Evolutionary conservation across 2,113 vertebrate species (phyloP).

Genomic region (Spermophilus dauricus): DNA sequence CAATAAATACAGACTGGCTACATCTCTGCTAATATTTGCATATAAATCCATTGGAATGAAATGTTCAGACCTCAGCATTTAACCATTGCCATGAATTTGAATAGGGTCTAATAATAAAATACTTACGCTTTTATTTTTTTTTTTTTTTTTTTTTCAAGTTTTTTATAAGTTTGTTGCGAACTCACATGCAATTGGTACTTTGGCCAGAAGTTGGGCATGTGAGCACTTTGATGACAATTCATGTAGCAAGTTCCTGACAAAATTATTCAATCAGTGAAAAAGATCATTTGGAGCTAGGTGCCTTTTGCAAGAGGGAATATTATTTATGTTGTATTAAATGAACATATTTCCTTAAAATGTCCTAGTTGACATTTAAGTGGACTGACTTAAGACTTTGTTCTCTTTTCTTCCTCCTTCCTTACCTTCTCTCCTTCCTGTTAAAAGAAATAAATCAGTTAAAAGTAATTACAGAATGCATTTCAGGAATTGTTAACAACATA

Average conservation of each 20-base stretch:
- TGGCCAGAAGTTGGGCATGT: not conserved
- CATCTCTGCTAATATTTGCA: slow-evolving; percentile 53
- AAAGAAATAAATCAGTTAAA: not conserved
- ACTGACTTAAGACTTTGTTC: not conserved
- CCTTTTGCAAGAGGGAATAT: not conserved
- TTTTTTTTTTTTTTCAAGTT: not conserved
- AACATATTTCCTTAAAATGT: not conserved
- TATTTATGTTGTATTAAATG: not conserved
- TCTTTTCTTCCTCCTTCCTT: accelerated
- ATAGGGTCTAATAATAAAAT: slow-evolving; percentile 40
- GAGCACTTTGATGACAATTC: not conserved
- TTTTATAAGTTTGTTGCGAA: not conserved
- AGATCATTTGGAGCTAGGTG: not conserved
- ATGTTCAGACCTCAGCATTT: slow-evolving; percentile 22
- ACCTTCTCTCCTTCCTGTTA: not conserved
- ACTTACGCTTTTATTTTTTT: not conserved
- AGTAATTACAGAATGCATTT: not conserved
- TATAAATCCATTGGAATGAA: slow-evolving; percentile 51
- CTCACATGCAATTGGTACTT: not conserved
- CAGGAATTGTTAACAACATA: not conserved
- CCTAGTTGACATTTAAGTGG: not conserved
- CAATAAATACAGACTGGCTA: slow-evolving; percentile 58
- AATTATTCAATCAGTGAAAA: slow-evolving; percentile 19
- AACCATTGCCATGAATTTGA: slow-evolving; percentile 7
- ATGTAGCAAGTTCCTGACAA: not conserved